Percentiles rank a stretch among this genome's conserved stretches.
phyloP scores from a whole-genome alignment of 2,797 vertebrate species.

The Enteromius trimaculatus region DNA sequence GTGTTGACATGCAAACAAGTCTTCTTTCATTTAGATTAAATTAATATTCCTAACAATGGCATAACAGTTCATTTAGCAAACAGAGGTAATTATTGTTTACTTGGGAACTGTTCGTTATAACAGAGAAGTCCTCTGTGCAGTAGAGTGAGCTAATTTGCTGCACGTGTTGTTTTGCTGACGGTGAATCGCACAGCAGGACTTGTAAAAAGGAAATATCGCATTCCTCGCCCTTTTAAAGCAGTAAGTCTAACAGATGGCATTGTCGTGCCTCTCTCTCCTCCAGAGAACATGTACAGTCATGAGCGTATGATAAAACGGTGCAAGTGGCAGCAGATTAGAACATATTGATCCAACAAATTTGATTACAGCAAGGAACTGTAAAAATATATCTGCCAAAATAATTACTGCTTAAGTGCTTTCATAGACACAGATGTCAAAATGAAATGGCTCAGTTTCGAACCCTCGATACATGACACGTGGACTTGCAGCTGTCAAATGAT shows the following conservation, averaged over 20 bases:
- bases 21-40: slow-evolving; percentile 27
- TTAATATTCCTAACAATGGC: not conserved
- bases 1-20: not conserved
- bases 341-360: slow-evolving; percentile 43
- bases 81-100: slow-evolving; percentile 38
- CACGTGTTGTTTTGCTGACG: slow-evolving; percentile 26
- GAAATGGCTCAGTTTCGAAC: not conserved
- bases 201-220: slow-evolving; percentile 9
- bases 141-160: slow-evolving; percentile 36
- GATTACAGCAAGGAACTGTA: slow-evolving; percentile 10
- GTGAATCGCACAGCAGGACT: slow-evolving; percentile 14
- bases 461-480: not conserved
- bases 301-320: slow-evolving; percentile 33
- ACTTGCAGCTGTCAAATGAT: slow-evolving; percentile 7
- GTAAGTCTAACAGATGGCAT: slow-evolving; percentile 49
- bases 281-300: slow-evolving; percentile 8
- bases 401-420: not conserved
- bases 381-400: slow-evolving; percentile 9
- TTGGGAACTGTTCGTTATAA: not conserved
- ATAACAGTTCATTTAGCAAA: slow-evolving; percentile 31
- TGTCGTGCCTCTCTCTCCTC: slow-evolving; percentile 20
- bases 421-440: slow-evolving; percentile 19
- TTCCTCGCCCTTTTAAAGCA: slow-evolving; percentile 26
- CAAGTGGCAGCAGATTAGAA: slow-evolving; percentile 24
- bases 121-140: slow-evolving; percentile 9